Percentiles rank a stretch among this genome's conserved stretches.
phyloP scores from a whole-genome alignment of 2,113 vertebrate species.

The Platichthys stellatus region DNA sequence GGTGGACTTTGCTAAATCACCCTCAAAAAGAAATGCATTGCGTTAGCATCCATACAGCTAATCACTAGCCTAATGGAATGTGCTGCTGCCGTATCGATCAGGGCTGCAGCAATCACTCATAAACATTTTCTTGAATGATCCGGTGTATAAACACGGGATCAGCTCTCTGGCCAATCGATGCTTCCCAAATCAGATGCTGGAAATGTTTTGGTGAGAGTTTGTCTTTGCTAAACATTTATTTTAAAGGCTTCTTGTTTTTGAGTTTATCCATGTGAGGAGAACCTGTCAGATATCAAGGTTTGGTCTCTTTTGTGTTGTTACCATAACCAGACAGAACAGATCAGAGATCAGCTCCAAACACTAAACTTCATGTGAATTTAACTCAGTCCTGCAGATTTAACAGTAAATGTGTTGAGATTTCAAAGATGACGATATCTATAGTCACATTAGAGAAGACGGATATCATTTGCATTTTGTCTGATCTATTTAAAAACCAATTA shows the following conservation, averaged over 20 bases:
- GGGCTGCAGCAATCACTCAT: constrained; percentile 55
- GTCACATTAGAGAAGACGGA: constrained; percentile 30
- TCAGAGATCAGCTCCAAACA: no score
- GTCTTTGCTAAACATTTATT: neutral
- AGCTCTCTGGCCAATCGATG: constrained; percentile 42
- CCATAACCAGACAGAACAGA: no score
- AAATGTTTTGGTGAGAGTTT: constrained; percentile 37
- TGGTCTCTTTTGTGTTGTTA: no score
- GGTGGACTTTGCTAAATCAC: constrained; percentile 63
- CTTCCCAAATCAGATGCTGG: constrained; percentile 43
- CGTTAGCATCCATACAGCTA: constrained; percentile 71
- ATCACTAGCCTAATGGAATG: constrained; percentile 75
- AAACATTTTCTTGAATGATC: constrained; percentile 52
- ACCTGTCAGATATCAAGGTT: no score
- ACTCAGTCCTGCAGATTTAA: no score
- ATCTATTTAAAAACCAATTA: constrained; percentile 75
- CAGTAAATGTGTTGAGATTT: neutral
- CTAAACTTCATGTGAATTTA: neutral
- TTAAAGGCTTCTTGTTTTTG: neutral
- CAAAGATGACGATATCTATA: constrained; percentile 18
- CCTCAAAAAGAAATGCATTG: constrained; percentile 72
- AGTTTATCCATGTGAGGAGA: no score
- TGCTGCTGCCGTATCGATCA: constrained; percentile 75
- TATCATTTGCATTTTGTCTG: constrained; percentile 50
- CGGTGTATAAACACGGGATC: constrained; percentile 46